Evolutionary conservation across 2,888 invertebrate genomes (phyloP), one percentile per base, ranked within the genome.

Genomic region (Mesorhabditis spiculigera): DNA sequence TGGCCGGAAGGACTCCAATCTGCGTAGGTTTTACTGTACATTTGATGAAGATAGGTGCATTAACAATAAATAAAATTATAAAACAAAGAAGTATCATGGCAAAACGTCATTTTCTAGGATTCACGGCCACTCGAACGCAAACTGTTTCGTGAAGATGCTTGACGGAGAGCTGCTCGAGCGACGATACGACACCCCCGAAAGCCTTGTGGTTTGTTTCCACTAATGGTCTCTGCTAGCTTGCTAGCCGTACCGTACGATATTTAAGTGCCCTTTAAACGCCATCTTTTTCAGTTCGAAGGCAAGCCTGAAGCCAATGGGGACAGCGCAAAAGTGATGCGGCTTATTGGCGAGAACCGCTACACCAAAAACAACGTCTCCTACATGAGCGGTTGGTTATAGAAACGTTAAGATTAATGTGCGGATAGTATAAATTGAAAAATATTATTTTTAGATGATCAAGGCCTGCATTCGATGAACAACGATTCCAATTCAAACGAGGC

Each of bases 401-500:
- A 10, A 69, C 16, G 45, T 42, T 69, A 42, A 6, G 5, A 41
- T 5, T n/a, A 69, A 16, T 41, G 28, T 28, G 28, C 28, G 28
- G 28, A 28, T 28, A 3, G 28, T 28, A 41, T 41, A 64, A 4
- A 13, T 3, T 66, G 66, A 58, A 16, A 64, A 43, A 43, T 41
- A 4, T 10, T 1, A n/a, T 3, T 71, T 78, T 4, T 88, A 96
- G 96, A 98, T 87, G 91, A 92, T 0, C 88, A 96, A 78, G 97
- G 97, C 0, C 89, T 98, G 10, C 97, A 98, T 86, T 91, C 96
- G 0, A 93, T 98, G 78, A 95, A 95, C 88, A 98, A 98, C 86
- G 90, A 92, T 0, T 94, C 93, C 5, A 91, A 94, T 85, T 90
- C 91, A 0, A 92, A 95, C 83, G 90, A 91, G 0, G 92, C 95